phyloP scores from a whole-genome alignment of 2,113 vertebrate genomes.

The Paracanthobrama guichenoti region DNA sequence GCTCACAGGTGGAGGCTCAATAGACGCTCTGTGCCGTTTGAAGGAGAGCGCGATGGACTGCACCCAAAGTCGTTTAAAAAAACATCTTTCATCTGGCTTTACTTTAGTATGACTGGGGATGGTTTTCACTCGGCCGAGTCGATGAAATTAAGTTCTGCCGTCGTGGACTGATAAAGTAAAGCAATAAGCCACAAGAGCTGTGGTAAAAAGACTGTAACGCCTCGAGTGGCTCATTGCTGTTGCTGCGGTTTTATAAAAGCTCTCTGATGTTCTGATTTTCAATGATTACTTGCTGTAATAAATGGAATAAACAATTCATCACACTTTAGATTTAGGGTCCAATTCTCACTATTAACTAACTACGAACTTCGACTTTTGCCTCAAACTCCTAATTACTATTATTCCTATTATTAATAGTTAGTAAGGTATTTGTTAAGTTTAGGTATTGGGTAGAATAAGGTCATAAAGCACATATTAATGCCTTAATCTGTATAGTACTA shows the following conservation, averaged over 20 bases:
- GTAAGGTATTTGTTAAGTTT: no score
- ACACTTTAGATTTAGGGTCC: no score
- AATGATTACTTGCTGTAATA: neutral
- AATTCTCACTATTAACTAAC: no score
- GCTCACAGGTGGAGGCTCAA: neutral
- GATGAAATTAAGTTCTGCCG: constrained; percentile 4
- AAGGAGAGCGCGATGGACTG: constrained; percentile 17
- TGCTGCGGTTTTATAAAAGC: neutral
- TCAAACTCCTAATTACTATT: no score
- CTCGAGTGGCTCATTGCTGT: neutral
- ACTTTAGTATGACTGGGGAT: constrained; percentile 4
- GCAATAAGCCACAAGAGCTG: neutral
- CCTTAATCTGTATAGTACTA: no score
- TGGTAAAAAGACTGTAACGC: neutral
- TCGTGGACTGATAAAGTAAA: neutral
- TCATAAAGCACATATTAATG: no score
- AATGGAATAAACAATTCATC: neutral
- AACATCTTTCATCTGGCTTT: constrained; percentile 4
- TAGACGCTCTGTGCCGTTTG: neutral
- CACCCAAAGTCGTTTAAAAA: constrained; percentile 6
- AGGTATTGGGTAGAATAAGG: no score
- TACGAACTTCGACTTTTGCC: no score
- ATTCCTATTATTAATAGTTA: no score
- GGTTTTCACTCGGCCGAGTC: neutral
- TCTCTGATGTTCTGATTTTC: neutral